Evolutionary conservation across 2,888 invertebrate species (phyloP), one percentile per base, ranked within the genome.

Genomic region (Ptycholaimellus sp.): DNA sequence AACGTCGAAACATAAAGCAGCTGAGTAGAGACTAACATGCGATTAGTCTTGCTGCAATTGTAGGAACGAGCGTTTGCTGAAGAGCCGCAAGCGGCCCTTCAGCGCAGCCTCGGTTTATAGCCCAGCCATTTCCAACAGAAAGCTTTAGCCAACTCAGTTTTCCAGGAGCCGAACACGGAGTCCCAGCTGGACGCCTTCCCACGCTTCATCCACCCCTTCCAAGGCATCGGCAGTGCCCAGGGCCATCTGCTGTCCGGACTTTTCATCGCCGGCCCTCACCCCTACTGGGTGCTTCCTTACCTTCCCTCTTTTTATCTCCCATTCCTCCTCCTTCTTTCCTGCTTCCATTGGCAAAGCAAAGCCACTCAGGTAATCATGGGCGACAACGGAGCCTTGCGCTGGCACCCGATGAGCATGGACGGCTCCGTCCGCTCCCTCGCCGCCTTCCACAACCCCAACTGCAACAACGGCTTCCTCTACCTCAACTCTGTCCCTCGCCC

Each of bases 361-460:
- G n/a, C n/a, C n/a, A 27, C 9, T 27, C n/a, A 27, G 9, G 27
- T 27, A 27, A 27, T 27, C n/a, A 27, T 93, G n/a, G n/a, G n/a
- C n/a, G n/a, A 11, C 27, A 27, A 27, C 35, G 87, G 87, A 0
- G 82, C 83, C 59, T 60, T 87, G 35, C 67, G 90, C 7, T 66
- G 74, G n/a, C 96, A 96, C 62, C 78, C 83, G 4, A 75, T 96
- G 69, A 68, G 71, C 33, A 70, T 77, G 2, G 80, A 81, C 52
- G 77, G 77, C 0, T 68, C 71, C 37, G 71, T 82, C 33, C 69
- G 72, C 30, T 74, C 76, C 46, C 87, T 93, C 64, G 80, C 93
- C 0, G 72, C 83, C 16, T 96, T 96, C 61, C 79, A 90, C 59
- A 93, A 93, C 57, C 71, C 83, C 36, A 90, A 90, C 61, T 93